Evolutionary conservation across 2,113 vertebrate genomes (phyloP), one percentile per base, ranked within the genome.

Genomic region (Larimichthys crocea): DNA sequence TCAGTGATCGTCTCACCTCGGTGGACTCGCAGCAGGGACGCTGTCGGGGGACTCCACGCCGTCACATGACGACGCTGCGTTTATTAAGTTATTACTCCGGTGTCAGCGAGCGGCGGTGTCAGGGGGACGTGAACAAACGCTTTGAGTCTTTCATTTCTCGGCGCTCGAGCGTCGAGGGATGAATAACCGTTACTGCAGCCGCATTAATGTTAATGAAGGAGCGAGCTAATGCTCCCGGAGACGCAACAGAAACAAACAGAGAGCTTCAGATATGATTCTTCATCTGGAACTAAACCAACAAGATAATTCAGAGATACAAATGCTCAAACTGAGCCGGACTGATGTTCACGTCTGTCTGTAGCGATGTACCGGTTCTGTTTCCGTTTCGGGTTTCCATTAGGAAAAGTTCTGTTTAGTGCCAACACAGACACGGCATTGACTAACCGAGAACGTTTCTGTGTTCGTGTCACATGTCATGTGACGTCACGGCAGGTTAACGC

Each of bases 171-270:
- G n/a, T 62, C 67, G 14, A 68, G 82, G 69, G 62, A 70, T 1
- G 65, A 81, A 40, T 64, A 26, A 75, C 42, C 14, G 64, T 2
- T 6, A 42, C 71, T 70, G 76, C 72, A n/a, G 79, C 10, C 56
- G 11, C 80, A 63, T 76, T 76, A 68, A 68, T 20, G 66, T 57
- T 84, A 76, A 79, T 65, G 80, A 68, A 62, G 71, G 29, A 70
- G 46, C 49, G 20, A 9, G 16, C 29, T 35, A 24, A 24, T 46
- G 71, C 9, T 60, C 24, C 63, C 22, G 35, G n/a, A 29, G 24
- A 44, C 10, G 24, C 4, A 64, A 40, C 2, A 53, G 35, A 62
- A 22, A 8, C 20, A 62, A 24, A 8, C 19, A 31, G 5, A 31
- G 5, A 31, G 3, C 29, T 5, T 5, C 29, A 5, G 4, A 17